Conservation (phyloP, 2,797 vertebrate species). For the Hylomyscus alleni region DNA sequence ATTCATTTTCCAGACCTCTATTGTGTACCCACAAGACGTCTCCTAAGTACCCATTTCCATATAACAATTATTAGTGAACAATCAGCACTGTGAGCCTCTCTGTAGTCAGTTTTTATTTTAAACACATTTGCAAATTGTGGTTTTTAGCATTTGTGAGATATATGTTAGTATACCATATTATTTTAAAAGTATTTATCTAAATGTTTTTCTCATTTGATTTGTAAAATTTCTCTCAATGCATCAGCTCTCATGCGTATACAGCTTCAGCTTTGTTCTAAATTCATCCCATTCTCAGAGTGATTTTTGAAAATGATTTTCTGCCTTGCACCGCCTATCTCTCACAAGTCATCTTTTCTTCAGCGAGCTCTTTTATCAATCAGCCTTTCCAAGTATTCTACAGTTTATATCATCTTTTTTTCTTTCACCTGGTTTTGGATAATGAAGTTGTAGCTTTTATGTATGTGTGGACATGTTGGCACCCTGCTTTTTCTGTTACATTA, state of each 20-base stretch:
- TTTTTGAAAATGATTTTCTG: conserved; percentile 9
- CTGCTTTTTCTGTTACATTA: not conserved
- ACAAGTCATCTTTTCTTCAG: not conserved
- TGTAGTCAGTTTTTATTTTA: not conserved
- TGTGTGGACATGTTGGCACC: not conserved
- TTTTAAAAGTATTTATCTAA: not conserved
- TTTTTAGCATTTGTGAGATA: not conserved
- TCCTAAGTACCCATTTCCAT: not conserved
- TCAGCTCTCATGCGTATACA: not conserved
- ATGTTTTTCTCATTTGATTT: not conserved
- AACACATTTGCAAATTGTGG: conserved; percentile 14
- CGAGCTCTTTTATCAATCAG: not conserved
- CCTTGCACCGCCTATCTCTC: not conserved
- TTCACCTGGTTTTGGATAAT: conserved; percentile 36
- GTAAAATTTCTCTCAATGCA: not conserved
- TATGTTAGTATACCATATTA: not conserved
- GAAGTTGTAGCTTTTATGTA: not conserved
- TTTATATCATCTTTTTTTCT: not conserved
- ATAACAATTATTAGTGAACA: not conserved
- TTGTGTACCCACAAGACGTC: not conserved
- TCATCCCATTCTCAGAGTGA: not conserved
- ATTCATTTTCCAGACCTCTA: not conserved
- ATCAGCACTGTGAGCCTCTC: not conserved
- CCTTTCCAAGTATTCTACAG: not conserved
- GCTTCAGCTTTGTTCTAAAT: not conserved